Base-by-base conservation (phyloP, 2,888 invertebrate species). In the Drosophila dives region DNA sequence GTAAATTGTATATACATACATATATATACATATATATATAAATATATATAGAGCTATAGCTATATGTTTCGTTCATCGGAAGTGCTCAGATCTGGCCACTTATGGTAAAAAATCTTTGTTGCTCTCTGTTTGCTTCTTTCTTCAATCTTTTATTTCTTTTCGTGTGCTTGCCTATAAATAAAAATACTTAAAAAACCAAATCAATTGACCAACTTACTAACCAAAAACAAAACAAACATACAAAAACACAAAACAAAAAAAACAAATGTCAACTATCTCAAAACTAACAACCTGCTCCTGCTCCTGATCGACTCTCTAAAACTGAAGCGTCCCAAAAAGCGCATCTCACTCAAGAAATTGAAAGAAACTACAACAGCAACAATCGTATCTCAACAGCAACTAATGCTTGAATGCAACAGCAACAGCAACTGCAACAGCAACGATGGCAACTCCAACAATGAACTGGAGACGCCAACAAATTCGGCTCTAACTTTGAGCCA, bases 351-450 rank as follows among this genome's bases (percentile, higher is more conserved):
- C 61, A 91, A 92, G 75, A 87, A 91, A 86, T 70, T 77, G 61
- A 91, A 91, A 77, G 62, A 81, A 77, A 86, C 82, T 80, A 80
- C 92, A 83, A 83, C 82, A 79, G 84, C 87, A 77, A 81, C 81
- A 89, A 85, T 92, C 84, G 81, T 91, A 83, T 89, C 90, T 75
- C 92, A 92, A 88, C 92, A 91, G 85, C 92, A 91, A 84, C 78
- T 88, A 58, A 80, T 86, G 65, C 77, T 85, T 54, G 88, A 91
- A 53, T 50, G 76, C 76, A 76, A 62, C 55, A 70, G 75, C 85
- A 64, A 66, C 56, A 60, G 34, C 64, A 65, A 65, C 54, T 54
- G 62, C 82, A 68, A 70, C 64, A 15, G 48, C 67, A 78, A 69
- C 54, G 54, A 59, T 55, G 50, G 64, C 75, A 55, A 53, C 42